Evolutionary conservation across 2,113 vertebrate species (phyloP).

Genomic region (Picathartes gymnocephalus): DNA sequence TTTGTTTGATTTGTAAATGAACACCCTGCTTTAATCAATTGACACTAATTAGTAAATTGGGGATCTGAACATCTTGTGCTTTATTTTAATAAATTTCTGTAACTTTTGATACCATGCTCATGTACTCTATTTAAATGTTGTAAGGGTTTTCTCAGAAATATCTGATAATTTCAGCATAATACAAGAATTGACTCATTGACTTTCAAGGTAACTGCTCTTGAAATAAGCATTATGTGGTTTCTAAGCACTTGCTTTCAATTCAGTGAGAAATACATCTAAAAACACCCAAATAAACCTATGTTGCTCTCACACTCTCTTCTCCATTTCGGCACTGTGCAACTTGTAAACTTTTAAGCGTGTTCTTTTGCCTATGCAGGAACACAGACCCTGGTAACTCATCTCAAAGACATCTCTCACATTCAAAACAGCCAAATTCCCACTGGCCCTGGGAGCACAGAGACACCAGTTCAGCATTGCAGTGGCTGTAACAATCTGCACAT

Average conservation of each 20-base stretch:
- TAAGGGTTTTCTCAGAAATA: background rate
- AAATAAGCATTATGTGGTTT: background rate
- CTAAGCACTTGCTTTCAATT: background rate
- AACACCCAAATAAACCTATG: rapidly evolving
- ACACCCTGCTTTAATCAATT: background rate
- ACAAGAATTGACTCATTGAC: background rate
- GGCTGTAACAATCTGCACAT: background rate
- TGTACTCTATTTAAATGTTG: background rate
- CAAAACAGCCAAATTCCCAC: background rate
- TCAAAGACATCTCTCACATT: background rate
- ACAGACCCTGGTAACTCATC: background rate
- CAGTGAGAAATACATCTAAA: background rate
- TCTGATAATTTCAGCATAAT: background rate
- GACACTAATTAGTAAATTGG: background rate
- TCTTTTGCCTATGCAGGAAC: rapidly evolving
- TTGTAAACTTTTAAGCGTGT: background rate
- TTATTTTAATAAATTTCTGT: background rate
- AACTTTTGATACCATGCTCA: background rate
- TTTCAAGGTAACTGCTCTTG: background rate
- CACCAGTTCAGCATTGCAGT: background rate
- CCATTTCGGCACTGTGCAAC: background rate
- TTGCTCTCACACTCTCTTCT: too few species aligned
- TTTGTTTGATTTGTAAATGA: background rate
- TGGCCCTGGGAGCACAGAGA: background rate
- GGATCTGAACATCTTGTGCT: background rate